These are phyloP conservation scores for Taeniopygia guttata DNA, from an alignment of 2,797 vertebrate species.

Conservation along the genomic window DNA sequence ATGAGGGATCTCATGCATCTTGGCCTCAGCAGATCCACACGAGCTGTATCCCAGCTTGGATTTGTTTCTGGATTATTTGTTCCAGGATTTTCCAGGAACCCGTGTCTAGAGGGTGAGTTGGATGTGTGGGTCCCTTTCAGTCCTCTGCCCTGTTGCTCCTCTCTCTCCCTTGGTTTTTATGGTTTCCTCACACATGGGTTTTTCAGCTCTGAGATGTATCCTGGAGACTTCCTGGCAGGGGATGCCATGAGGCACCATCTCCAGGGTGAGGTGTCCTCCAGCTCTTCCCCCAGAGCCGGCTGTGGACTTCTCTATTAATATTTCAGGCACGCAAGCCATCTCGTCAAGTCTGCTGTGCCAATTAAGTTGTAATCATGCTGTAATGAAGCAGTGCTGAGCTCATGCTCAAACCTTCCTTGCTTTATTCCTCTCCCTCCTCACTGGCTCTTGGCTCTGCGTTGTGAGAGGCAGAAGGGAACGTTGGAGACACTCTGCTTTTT, in stretches of 20 bases:
- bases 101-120: background rate
- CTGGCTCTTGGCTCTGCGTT: background rate
- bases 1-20: background rate
- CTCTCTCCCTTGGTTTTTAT: background rate
- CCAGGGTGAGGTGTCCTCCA: background rate
- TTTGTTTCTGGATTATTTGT: background rate
- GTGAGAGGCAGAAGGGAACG: background rate
- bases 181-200: background rate
- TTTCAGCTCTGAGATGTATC: background rate
- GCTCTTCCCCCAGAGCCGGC: background rate
- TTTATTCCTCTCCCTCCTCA: background rate
- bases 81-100: background rate
- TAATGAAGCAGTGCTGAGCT: constrained; percentile 21
- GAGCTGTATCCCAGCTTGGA: background rate
- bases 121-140: background rate
- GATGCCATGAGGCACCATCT: background rate
- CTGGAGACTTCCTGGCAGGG: background rate
- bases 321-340: background rate
- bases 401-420: background rate
- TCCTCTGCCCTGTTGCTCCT: background rate
- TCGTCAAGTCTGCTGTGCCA: background rate
- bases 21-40: background rate
- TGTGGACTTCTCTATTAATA: background rate
- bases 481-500: background rate
- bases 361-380: background rate